Conservation (phyloP, 2,888 invertebrate species). For the Thereva nobilitata region DNA sequence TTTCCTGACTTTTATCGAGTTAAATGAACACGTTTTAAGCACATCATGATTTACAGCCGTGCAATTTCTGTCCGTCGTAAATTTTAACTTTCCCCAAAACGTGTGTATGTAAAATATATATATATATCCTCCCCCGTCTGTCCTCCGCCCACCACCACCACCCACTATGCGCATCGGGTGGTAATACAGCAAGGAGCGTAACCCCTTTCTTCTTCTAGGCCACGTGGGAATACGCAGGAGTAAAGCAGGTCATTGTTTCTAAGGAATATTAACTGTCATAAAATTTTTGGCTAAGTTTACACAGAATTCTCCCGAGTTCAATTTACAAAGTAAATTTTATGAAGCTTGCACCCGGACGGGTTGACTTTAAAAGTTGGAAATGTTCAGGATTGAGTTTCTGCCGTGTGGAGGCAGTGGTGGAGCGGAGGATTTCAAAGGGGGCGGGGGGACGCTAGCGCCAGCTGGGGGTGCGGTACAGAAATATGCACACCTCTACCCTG, state of each 20-base stretch:
- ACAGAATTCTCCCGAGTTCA: conserved; percentile 19
- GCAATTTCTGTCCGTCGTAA: conserved; percentile 15
- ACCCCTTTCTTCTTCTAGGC: not conserved
- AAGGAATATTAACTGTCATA: conserved; percentile 33
- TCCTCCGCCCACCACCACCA: too few species aligned
- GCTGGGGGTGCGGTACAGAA: not conserved
- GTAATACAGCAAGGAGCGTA: too few species aligned
- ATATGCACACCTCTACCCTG: conserved; percentile 7
- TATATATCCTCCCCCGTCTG: too few species aligned
- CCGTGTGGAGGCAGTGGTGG: too few species aligned
- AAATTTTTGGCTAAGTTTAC: conserved; percentile 26
- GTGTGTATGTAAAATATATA: too few species aligned
- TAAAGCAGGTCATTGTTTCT: conserved; percentile 17
- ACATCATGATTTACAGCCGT: conserved; percentile 5
- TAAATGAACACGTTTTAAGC: conserved; percentile 1
- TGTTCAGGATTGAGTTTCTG: too few species aligned
- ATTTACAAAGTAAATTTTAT: conserved; percentile 31
- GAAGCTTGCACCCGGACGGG: conserved; percentile 7
- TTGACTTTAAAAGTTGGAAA: too few species aligned
- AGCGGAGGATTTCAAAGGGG: too few species aligned
- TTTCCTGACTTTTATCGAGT: too few species aligned
- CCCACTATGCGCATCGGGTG: too few species aligned
- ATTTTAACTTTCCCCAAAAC: conserved; percentile 20
- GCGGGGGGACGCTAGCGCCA: too few species aligned
- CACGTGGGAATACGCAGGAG: conserved; percentile 7